Percentiles rank a stretch among this genome's conserved stretches.
These are phyloP conservation scores for Erannis defoliaria DNA, from an alignment of 2,888 invertebrate species.

Conservation along the genomic window DNA sequence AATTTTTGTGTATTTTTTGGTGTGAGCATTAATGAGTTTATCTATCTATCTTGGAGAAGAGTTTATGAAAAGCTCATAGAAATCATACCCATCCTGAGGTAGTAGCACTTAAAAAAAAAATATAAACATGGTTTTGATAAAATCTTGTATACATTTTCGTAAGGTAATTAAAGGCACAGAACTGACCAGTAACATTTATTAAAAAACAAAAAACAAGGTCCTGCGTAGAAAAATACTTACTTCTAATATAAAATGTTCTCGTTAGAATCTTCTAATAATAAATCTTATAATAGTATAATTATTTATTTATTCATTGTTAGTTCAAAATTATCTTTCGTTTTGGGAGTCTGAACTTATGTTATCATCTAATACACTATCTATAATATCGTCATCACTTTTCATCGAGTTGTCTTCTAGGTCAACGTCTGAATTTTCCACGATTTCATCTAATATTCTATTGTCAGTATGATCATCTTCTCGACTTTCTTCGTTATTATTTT, in stretches of 20 bases:
- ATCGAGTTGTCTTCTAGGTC: conserved; percentile 20
- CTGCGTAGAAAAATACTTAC: conserved; percentile 17
- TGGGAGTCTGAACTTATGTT: conserved; percentile 41
- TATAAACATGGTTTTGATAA: too few relatives aligned
- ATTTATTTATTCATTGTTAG: not conserved
- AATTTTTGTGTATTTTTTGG: too few relatives aligned
- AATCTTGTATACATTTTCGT: too few relatives aligned
- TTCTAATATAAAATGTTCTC: not conserved
- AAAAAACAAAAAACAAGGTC: not conserved
- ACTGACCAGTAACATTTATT: conserved; percentile 4
- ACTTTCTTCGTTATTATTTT: conserved; percentile 36
- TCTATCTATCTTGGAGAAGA: too few relatives aligned
- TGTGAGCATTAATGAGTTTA: too few relatives aligned
- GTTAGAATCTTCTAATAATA: too few relatives aligned
- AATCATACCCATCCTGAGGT: too few relatives aligned
- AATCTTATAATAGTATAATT: not conserved
- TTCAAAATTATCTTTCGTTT: conserved; percentile 47
- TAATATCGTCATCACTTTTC: conserved; percentile 39
- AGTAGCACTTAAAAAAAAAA: too few relatives aligned
- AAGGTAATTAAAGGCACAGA: not conserved
- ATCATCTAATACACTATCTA: conserved; percentile 50
- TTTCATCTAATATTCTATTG: conserved; percentile 29
- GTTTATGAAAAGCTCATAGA: too few relatives aligned
- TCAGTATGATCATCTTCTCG: conserved; percentile 36
- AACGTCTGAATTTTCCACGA: conserved; percentile 14